Base-by-base conservation (phyloP, 2,888 invertebrate species). In the Argynnis bischoffii region DNA sequence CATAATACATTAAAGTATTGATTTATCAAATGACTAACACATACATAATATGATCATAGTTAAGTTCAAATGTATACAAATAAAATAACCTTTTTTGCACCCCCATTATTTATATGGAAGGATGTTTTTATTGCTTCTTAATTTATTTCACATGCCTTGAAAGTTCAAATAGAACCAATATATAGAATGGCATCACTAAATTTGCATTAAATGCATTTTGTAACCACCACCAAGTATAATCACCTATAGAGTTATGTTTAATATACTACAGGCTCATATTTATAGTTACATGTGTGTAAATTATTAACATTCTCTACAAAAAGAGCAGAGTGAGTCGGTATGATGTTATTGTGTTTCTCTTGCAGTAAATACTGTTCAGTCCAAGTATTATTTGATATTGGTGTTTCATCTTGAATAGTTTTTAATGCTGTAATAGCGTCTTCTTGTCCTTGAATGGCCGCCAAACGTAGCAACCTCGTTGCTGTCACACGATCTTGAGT, bases 391-490 rank as follows among this genome's bases (percentile, higher is more conserved):
- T 74, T 69, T n/a, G 70, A 77, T 69, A 86, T 82, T 3, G 74
- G 69, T 18, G 76, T 70, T 26, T 85, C 84, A 8, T 80, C 72
- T 6, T 89, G 80, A 1, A 92, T 78, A 1, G 77, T 73, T 72
- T 88, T 86, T 0, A 95, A 84, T 4, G 94, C 94, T 67, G 87
- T 82, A 53, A 91, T 87, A 1, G 95, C 95, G 70, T 94, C 92
- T 57, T 86, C 78, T 74, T 95, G 94, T 0, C 95, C 95, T 72
- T 92, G 90, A 6, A 94, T 93, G 3, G 95, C 95, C 53, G 93
- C 93, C 47, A 89, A 82, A 55, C 94, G 93, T 54, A 94, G 85
- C 56, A 93, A 80, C 16, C 93, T 84, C 2, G 87, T 85, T 1
- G 95, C 95, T 18, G 83, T 92, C n/a, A 84, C 80, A 6, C 83